Evolutionary conservation across 2,888 invertebrate genomes (phyloP).

Genomic region (Hedya salicella): DNA sequence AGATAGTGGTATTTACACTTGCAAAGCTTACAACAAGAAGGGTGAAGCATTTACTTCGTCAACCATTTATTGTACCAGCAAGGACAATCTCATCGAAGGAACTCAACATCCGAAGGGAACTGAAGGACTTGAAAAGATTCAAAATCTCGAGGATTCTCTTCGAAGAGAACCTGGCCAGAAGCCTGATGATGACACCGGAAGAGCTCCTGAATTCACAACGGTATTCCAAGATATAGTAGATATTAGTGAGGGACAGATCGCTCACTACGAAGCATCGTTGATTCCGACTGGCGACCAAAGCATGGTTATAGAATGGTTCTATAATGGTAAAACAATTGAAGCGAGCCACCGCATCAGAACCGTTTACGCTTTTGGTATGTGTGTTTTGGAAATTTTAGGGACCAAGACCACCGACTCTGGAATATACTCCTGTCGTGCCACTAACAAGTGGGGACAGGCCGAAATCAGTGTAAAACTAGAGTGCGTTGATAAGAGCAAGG

Average conservation of each 20-base stretch:
- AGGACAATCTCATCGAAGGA: slow-evolving; percentile 92
- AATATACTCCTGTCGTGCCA: slow-evolving; percentile 94
- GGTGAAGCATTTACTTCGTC: slow-evolving; percentile 97
- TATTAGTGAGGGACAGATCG: slow-evolving; percentile 97
- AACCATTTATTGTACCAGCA: slow-evolving; percentile 92
- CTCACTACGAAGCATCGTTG: slow-evolving; percentile 98
- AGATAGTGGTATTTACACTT: slow-evolving; percentile 97
- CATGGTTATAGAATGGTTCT: slow-evolving; percentile 98
- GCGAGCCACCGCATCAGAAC: slow-evolving; percentile 96
- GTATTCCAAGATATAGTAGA: slow-evolving; percentile 93
- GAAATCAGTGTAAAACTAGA: slow-evolving; percentile 93
- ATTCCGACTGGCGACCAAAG: slow-evolving; percentile 97
- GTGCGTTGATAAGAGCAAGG: slow-evolving; percentile 93
- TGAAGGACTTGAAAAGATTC: slow-evolving; percentile 95
- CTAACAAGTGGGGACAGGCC: slow-evolving; percentile 94
- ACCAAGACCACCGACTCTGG: slow-evolving; percentile 97
- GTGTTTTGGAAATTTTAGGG: slow-evolving; percentile 97
- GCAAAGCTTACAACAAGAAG: slow-evolving; percentile 94
- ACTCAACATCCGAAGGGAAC: slow-evolving; percentile 98
- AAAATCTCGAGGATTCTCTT: slow-evolving; percentile 94
- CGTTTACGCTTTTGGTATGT: slow-evolving; percentile 98
- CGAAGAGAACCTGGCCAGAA: slow-evolving; percentile 88
- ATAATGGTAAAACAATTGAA: slow-evolving; percentile 94
- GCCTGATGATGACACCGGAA: slow-evolving; percentile 90
- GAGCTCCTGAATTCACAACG: slow-evolving; percentile 94